A percentile compares a stretch with the other conserved stretches of the same genome.
phyloP scores from a whole-genome alignment of 2,113 vertebrate species.

The Channa maculata region DNA sequence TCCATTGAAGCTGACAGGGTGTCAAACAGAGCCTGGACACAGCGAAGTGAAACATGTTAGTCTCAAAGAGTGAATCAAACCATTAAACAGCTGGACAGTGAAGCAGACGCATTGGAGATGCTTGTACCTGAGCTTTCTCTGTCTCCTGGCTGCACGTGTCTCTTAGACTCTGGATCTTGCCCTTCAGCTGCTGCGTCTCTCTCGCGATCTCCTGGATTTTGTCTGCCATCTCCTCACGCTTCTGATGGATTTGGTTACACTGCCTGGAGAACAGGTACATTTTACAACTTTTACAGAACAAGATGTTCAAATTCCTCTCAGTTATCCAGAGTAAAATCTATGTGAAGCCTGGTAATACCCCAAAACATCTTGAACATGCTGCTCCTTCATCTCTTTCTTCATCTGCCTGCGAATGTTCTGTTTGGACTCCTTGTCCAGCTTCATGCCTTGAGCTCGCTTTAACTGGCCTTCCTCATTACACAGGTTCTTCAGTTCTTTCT shows the following conservation, averaged over 20 bases:
- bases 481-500: constrained; percentile 83
- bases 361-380: constrained; percentile 75
- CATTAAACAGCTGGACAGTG: too few relatives aligned
- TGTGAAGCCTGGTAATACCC: too few relatives aligned
- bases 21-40: constrained; percentile 76
- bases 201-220: constrained; percentile 74
- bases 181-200: constrained; percentile 78
- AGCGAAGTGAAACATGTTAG: not conserved
- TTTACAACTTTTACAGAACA: not conserved
- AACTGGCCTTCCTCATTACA: constrained; percentile 75
- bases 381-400: constrained; percentile 80
- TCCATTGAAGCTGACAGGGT: constrained; percentile 71
- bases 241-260: constrained; percentile 82
- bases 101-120: not conserved
- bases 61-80: not conserved
- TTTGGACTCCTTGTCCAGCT: constrained; percentile 81
- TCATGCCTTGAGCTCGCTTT: constrained; percentile 78
- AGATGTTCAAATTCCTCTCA: not conserved
- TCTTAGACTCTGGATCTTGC: constrained; percentile 78
- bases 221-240: constrained; percentile 81
- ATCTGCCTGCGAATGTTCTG: constrained; percentile 81
- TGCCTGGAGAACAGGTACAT: constrained; percentile 58
- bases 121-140: constrained; percentile 78
- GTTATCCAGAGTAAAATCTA: not conserved
- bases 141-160: constrained; percentile 77